Evolutionary conservation across 1,140 invertebrate genomes (phyloP).

Genomic region (Sinonovacula constricta): DNA sequence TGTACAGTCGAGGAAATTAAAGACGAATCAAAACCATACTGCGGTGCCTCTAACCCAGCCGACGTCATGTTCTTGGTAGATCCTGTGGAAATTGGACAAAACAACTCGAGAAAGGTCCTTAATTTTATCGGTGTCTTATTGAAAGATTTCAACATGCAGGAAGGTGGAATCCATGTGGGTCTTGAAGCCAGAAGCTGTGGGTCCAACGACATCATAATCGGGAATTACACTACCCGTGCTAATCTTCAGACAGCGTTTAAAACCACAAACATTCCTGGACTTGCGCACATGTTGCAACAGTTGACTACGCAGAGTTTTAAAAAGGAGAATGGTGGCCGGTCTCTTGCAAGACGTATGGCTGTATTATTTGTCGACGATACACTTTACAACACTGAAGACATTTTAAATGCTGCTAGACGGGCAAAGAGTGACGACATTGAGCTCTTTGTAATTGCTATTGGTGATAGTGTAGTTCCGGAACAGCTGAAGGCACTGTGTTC

Average conservation of each 20-base stretch:
- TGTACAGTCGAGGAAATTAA: too few relatives aligned
- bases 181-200: conserved; percentile 33
- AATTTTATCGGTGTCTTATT: conserved; percentile 22
- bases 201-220: conserved; percentile 5
- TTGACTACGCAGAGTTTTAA: conserved; percentile 55
- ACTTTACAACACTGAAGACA: conserved; percentile 50
- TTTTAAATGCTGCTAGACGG: conserved; percentile 53
- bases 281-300: conserved; percentile 32
- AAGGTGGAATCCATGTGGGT: conserved; percentile 30
- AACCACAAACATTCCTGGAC: neutral
- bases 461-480: conserved; percentile 48
- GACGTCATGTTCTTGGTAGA: conserved; percentile 55
- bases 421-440: conserved; percentile 59
- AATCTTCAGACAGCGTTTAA: conserved; percentile 16
- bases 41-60: conserved; percentile 52
- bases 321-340: conserved; percentile 53
- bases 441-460: conserved; percentile 64
- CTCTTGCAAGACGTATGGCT: conserved; percentile 55
- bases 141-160: conserved; percentile 38
- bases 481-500: conserved; percentile 58
- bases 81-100: conserved; percentile 7
- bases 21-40: too few relatives aligned
- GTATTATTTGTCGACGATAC: conserved; percentile 67
- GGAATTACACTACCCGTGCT: neutral
- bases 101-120: conserved; percentile 10